Percentiles rank a stretch among this genome's conserved stretches.
Conservation (phyloP, 2,888 invertebrate species). For the Ennomos quercinarius region DNA sequence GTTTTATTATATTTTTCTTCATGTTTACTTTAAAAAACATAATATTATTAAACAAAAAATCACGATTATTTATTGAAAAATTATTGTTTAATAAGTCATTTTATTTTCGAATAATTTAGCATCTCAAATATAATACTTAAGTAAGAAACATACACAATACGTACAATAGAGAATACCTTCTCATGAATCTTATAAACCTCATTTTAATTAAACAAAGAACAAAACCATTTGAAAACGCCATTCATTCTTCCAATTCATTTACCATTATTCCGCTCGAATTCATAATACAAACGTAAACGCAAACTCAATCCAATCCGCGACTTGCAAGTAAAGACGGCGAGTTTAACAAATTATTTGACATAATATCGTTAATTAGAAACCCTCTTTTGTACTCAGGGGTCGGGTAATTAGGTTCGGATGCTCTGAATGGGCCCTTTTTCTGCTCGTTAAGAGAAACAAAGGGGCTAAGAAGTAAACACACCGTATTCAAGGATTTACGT, state of each 20-base stretch:
- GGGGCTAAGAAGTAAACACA: slow-evolving; percentile 81
- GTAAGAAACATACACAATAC: too few relatives aligned
- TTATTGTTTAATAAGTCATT: too few relatives aligned
- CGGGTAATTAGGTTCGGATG: slow-evolving; percentile 84
- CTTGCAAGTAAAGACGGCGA: slow-evolving; percentile 76
- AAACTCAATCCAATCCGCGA: slow-evolving; percentile 80
- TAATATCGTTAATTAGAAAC: slow-evolving; percentile 85
- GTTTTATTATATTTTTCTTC: too few relatives aligned
- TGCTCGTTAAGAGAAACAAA: slow-evolving; percentile 84
- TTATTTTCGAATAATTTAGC: too few relatives aligned
- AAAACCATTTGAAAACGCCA: slow-evolving; percentile 24
- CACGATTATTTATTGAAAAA: too few relatives aligned
- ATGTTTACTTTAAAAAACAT: too few relatives aligned
- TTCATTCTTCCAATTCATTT: slow-evolving; percentile 42
- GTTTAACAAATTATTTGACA: slow-evolving; percentile 85
- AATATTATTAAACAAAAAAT: too few relatives aligned
- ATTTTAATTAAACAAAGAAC: slow-evolving; percentile 10
- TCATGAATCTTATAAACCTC: too few relatives aligned
- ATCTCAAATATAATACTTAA: too few relatives aligned
- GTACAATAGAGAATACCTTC: too few relatives aligned
- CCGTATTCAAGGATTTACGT: slow-evolving; percentile 79
- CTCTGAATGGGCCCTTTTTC: slow-evolving; percentile 84
- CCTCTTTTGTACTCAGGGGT: slow-evolving; percentile 79
- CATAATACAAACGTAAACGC: slow-evolving; percentile 71
- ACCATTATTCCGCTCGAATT: slow-evolving; percentile 59